Evolutionary conservation across 2,113 vertebrate genomes (phyloP).

Genomic region (Aegithalos caudatus): DNA sequence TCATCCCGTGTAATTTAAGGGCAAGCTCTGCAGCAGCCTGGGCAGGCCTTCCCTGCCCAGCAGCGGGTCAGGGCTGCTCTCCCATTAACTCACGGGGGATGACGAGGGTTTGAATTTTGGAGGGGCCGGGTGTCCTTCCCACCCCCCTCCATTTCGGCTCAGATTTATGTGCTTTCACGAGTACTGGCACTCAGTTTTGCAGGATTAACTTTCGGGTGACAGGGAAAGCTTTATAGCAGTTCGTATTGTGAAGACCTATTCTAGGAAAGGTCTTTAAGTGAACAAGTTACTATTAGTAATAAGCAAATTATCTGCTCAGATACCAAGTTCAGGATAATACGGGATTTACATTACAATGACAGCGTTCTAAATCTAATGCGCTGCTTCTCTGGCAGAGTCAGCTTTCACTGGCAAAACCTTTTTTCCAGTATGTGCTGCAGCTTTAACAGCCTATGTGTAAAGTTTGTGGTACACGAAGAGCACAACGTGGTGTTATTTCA

Average conservation of each 20-base stretch:
- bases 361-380: background rate
- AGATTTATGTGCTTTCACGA: background rate
- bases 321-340: background rate
- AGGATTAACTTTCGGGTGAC: background rate
- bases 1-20: background rate
- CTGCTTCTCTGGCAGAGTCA: background rate
- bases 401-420: background rate
- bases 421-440: background rate
- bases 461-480: conserved; percentile 40
- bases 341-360: background rate
- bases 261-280: background rate
- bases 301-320: background rate
- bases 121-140: background rate
- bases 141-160: background rate
- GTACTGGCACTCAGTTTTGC: background rate
- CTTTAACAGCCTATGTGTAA: conserved; percentile 25
- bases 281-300: background rate
- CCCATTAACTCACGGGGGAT: background rate
- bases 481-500: conserved; percentile 38
- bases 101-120: background rate
- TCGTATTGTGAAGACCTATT: background rate
- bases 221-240: background rate
- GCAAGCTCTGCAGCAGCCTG: background rate
- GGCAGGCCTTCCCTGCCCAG: background rate
- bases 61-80: background rate